Evolutionary conservation across 2,888 invertebrate species (phyloP), one percentile per base, ranked within the genome.

Genomic region (Mythimna lalbum): DNA sequence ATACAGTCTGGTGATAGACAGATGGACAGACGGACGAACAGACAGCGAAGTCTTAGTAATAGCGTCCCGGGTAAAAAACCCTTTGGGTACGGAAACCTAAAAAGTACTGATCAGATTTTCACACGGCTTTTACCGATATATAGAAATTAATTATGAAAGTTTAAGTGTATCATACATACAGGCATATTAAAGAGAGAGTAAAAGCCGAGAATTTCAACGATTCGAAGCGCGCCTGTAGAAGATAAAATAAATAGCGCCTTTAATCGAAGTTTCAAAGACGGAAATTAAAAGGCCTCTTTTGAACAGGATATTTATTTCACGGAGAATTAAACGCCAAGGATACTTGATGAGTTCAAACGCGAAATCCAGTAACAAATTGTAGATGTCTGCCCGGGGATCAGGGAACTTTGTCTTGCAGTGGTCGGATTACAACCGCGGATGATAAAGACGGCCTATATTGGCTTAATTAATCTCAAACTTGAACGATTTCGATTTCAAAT

Each of bases 291-390:
- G 47, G 61, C 31, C 33, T 59, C 43, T 67, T 57, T 68, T 10
- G 56, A 68, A 47, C 52, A 59, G 53, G 55, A 63, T 81, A 81
- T 78, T 77, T 77, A 77, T 64, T 81, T 73, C 65, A 69, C 33
- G 43, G 69, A 31, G n/a, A 73, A 73, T 73, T 73, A 55, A 73
- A 62, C 56, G 61, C 10, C 36, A 43, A 43, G 17, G 43, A 23
- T 9, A 21, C 52, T 67, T 65, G 27, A 36, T 23, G 52, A 49
- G 23, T 47, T 81, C 39, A 69, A 68, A 71, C 17, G 21, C 31
- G 27, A 64, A 55, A 50, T 73, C 36, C 59, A 56, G 53, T 62
- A 36, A 53, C 39, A 59, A 69, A 79, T 74, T 57, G 17, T 49
- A 53, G 10, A 75, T n/a, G 23, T 49, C 31, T 57, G 55, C 1